A percentile compares a stretch with the other conserved stretches of the same genome.
These are phyloP conservation scores for Xylota sylvarum DNA, from an alignment of 2,888 invertebrate species.

Conservation along the genomic window DNA sequence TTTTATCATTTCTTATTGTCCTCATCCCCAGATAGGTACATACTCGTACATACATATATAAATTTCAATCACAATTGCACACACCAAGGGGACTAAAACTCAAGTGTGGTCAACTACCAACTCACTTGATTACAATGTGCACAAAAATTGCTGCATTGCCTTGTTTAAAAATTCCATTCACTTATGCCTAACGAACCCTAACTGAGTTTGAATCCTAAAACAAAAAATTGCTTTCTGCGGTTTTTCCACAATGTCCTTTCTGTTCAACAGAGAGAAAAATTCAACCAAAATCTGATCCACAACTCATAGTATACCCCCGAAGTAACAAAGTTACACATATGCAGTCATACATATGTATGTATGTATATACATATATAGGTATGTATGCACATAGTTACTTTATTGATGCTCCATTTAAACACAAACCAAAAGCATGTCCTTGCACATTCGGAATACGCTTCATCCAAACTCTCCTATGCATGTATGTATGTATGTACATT, in stretches of 20 bases:
- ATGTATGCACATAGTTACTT: constrained; percentile 9
- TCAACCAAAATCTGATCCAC: constrained; percentile 11
- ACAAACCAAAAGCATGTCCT: constrained; percentile 52
- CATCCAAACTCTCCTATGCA: constrained; percentile 12
- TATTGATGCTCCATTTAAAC: constrained; percentile 46
- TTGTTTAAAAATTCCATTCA: constrained; percentile 11
- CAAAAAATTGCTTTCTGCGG: constrained; percentile 1
- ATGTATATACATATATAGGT: neutral
- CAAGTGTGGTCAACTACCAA: neutral
- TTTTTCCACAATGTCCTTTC: constrained; percentile 6
- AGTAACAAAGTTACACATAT: constrained; percentile 7
- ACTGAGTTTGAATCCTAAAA: neutral
- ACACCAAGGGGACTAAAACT: no score
- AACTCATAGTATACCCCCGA: constrained; percentile 6
- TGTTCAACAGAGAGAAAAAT: constrained; percentile 17
- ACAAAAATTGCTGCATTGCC: neutral
- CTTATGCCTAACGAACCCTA: constrained; percentile 3
- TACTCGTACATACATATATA: no score
- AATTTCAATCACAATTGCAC: no score
- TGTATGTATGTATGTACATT: neutral
- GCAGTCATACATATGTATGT: neutral
- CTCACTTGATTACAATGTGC: neutral
- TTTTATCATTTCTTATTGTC: no score
- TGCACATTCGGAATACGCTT: constrained; percentile 55
- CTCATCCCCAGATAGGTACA: no score